A percentile compares a stretch with the other conserved stretches of the same genome.
Evolutionary conservation across 2,113 vertebrate genomes (phyloP).

Genomic region (Paratilapia polleni): DNA sequence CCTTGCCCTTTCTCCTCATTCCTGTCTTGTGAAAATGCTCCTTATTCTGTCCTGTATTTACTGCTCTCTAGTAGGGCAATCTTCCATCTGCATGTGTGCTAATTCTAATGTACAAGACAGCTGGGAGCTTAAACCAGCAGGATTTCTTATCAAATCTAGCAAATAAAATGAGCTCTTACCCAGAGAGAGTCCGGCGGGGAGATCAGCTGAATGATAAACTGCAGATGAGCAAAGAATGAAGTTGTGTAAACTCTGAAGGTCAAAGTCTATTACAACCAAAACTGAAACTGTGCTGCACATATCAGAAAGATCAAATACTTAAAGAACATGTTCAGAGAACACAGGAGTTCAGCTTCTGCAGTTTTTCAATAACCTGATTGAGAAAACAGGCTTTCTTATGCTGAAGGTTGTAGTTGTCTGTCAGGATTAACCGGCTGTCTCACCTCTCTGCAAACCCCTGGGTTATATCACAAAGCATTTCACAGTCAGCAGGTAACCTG

Average conservation of each 20-base stretch:
- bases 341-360: neutral
- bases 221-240: neutral
- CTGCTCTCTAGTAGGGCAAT: neutral
- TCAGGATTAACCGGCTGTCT: neutral
- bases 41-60: neutral
- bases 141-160: accelerated
- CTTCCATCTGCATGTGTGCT: neutral
- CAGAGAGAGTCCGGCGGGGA: too few relatives aligned
- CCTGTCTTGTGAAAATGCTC: neutral
- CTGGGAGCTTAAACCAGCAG: neutral
- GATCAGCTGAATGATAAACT: neutral
- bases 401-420: too few relatives aligned
- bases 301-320: neutral
- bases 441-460: too few relatives aligned
- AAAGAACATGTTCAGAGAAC: neutral
- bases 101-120: neutral
- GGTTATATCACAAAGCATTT: neutral
- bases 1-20: neutral
- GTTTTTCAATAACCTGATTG: neutral
- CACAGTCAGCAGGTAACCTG: accelerated
- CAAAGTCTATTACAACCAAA: neutral
- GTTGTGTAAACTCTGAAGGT: neutral
- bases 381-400: too few relatives aligned
- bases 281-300: neutral
- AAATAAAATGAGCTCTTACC: neutral